Evolutionary conservation across 2,888 invertebrate genomes (phyloP), one percentile per base, ranked within the genome.

Genomic region (Nezara viridula): DNA sequence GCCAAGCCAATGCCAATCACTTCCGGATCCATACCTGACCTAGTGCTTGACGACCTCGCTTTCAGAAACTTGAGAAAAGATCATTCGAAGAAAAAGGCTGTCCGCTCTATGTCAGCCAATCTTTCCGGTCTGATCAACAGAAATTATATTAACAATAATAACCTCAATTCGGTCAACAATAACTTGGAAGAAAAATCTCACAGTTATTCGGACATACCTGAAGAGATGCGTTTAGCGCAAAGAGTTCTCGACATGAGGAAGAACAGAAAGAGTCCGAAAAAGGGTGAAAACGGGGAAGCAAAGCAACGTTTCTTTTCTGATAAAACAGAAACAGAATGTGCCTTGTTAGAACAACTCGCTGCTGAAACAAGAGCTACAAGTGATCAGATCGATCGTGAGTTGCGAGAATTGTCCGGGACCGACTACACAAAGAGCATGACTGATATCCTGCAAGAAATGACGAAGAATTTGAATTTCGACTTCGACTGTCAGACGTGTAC

Each of bases 41-140:
- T 97, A 44, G 96, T 98, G 0, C 95, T 96, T 91, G 98, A 98
- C 92, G 98, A 98, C 93, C 93, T 98, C 92, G 98, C 98, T 0
- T 98, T 96, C 92, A 94, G 98, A 91, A 96, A 95, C 91, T 93
- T 98, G 88, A 94, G 98, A 32, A 98, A 98, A 93, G 98, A 98
- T 93, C 90, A 90, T 37, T 85, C 90, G 81, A 97, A 96, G 92
- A 96, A 96, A 92, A 94, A 97, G 90, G 97, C 97, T 1, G 96
- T 96, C 0, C 94, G 97, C 90, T 97, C 97, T 5, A 93, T 97
- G 86, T 97, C 97, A 0, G 97, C 97, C 0, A 97, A 97, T 92
- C 95, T 97, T 90, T 96, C 96, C 90, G 95, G 95, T 90, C 94
- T 97, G 92, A 95, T 97, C 66, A 89, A 89, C 55, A 86, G 89